These are phyloP conservation scores for Battus philenor DNA, from an alignment of 1,140 invertebrate species.

Conservation along the genomic window DNA sequence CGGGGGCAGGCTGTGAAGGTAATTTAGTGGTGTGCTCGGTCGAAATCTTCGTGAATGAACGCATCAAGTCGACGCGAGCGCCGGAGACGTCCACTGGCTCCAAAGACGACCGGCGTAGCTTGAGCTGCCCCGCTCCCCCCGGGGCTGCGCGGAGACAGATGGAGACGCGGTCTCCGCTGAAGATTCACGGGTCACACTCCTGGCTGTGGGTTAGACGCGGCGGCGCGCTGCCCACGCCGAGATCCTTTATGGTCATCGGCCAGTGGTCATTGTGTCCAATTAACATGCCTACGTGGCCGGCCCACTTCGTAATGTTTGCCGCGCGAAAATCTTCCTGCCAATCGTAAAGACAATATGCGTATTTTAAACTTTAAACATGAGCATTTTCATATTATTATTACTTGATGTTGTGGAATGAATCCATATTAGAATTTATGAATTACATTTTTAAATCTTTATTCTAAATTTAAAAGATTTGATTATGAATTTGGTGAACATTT, in stretches of 20 bases:
- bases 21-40: slow-evolving; percentile 33
- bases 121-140: slow-evolving; percentile 28
- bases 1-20: background rate
- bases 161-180: slow-evolving; percentile 3
- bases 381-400: too few species aligned
- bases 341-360: slow-evolving; percentile 23
- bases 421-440: too few species aligned
- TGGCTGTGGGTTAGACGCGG: slow-evolving; percentile 50
- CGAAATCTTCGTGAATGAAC: slow-evolving; percentile 65
- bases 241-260: slow-evolving; percentile 55
- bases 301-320: slow-evolving; percentile 65
- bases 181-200: slow-evolving; percentile 23
- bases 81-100: slow-evolving; percentile 34
- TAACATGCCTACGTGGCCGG: slow-evolving; percentile 63
- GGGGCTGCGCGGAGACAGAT: background rate
- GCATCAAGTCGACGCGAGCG: slow-evolving; percentile 46
- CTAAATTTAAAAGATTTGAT: too few species aligned
- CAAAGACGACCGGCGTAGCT: slow-evolving; percentile 23
- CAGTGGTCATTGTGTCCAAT: slow-evolving; percentile 64
- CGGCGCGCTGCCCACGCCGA: slow-evolving; percentile 57
- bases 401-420: too few species aligned
- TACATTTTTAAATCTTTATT: too few species aligned
- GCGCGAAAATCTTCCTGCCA: slow-evolving; percentile 57
- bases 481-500: too few species aligned
- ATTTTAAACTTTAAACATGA: too few species aligned